Conservation (phyloP, 2,797 vertebrate genomes). For the Phoxinus dragarum region DNA sequence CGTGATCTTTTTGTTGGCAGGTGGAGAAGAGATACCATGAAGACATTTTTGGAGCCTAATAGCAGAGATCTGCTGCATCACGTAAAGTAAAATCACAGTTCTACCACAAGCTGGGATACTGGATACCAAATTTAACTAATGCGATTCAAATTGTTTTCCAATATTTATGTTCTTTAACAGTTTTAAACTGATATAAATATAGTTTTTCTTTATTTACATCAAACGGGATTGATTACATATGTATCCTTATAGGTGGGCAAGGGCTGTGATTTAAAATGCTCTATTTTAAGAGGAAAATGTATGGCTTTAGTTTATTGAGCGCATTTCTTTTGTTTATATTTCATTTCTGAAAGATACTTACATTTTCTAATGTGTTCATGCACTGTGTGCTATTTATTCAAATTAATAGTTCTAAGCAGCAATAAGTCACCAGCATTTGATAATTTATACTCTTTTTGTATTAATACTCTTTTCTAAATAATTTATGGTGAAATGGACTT, state of each 20-base stretch:
- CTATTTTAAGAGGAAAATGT: conserved; percentile 5
- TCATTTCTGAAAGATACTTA: not conserved
- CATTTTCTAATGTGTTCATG: no score
- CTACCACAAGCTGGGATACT: no score
- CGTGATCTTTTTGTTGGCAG: conserved; percentile 65
- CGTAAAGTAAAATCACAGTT: not conserved
- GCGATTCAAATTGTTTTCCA: not conserved
- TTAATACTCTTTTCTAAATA: no score
- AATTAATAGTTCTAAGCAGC: no score
- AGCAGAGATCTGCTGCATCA: not conserved
- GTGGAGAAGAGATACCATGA: conserved; percentile 84
- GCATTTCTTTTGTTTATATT: not conserved
- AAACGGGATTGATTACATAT: not conserved
- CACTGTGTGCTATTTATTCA: no score
- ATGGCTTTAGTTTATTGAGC: conserved; percentile 1
- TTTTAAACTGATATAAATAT: not conserved
- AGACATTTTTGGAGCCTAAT: conserved; percentile 81
- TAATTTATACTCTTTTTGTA: no score
- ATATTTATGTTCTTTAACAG: not conserved
- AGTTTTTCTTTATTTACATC: not conserved
- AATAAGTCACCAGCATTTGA: no score
- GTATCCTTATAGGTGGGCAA: not conserved
- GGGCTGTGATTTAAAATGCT: not conserved
- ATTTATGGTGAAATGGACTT: no score
- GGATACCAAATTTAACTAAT: not conserved